Base-by-base conservation (phyloP, 2,888 invertebrate genomes). In the Drosophila vallismaia region DNA sequence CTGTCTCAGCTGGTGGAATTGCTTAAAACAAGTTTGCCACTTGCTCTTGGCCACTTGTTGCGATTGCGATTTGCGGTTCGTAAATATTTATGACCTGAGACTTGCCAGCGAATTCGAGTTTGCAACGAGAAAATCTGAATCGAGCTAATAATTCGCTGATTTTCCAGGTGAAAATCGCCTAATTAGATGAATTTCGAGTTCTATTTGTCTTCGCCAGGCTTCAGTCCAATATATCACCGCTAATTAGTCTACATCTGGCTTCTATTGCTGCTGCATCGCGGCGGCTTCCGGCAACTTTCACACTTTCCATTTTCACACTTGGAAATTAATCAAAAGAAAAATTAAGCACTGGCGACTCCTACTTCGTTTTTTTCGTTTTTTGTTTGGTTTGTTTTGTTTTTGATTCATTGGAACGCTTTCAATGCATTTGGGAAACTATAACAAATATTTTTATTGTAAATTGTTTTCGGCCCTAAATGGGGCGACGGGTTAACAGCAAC, bases 281-380 rank as follows among this genome's bases (percentile, higher is more conserved):
- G 31, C 26, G 64, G 29, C 55, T 56, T 71, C 64, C 70, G 52
- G 50, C 57, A 79, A 83, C 83, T 83, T 83, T 83, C 85, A 82
- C 82, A 83, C 83, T 83, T 83, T 83, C 82, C 78, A 80, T 78
- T 83, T 78, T 82, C 71, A 82, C 85, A 79, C 81, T 64, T 46
- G 67, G 51, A 73, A 75, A 80, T 82, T 76, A 82, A 82, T 82
- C 79, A 77, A 73, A 72, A 62, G 69, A 56, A 72, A 71, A 72
- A 71, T 71, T 70, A 72, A 46, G 64, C 73, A 56, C 71, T 51
- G 29, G 42, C 68, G 68, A 54, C 54, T 31, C 28, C 53, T 52
- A 50, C 45, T 36, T 33, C 24, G 19, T 46, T 40, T 40, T 63
- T 28, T 28, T 38, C 24, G 28, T 28, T 28, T 48, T 64, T 64